Evolutionary conservation across 1,140 invertebrate species (phyloP).

Genomic region (Bradynema listronoti): DNA sequence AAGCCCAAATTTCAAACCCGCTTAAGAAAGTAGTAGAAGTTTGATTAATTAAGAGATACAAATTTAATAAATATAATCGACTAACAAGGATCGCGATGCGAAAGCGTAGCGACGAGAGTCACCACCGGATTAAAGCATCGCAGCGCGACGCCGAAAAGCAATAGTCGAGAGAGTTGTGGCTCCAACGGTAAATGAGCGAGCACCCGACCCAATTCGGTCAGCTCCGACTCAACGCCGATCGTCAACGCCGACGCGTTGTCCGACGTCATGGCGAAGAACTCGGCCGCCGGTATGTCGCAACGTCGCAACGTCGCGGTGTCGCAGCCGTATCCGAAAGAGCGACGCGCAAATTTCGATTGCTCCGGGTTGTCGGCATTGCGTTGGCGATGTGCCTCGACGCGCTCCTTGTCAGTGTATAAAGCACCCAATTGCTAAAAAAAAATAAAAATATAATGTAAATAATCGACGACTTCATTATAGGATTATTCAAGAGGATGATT

Average conservation of each 20-base stretch:
- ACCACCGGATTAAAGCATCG: slow-evolving; percentile 89
- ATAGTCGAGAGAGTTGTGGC: slow-evolving; percentile 80
- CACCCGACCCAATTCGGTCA: slow-evolving; percentile 79
- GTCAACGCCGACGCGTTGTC: neutral
- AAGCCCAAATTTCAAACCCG: neutral
- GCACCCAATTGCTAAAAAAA: slow-evolving; percentile 47
- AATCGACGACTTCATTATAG: too few relatives aligned
- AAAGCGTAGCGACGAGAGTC: slow-evolving; percentile 78
- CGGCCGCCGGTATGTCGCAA: neutral
- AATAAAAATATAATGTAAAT: slow-evolving; percentile 7
- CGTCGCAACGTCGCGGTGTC: neutral
- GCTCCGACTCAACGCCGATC: slow-evolving; percentile 59
- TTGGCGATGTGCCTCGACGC: neutral
- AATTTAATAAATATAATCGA: slow-evolving; percentile 25
- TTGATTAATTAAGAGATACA: slow-evolving; percentile 3
- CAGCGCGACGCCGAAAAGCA: slow-evolving; percentile 79
- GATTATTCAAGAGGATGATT: too few relatives aligned
- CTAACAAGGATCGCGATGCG: slow-evolving; percentile 69
- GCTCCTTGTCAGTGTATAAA: slow-evolving; percentile 16
- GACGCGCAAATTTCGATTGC: too few relatives aligned
- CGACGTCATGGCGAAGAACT: neutral
- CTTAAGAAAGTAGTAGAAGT: neutral
- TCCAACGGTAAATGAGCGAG: slow-evolving; percentile 81
- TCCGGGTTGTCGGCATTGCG: slow-evolving; percentile 3
- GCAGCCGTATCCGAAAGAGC: neutral